Percentiles rank a stretch among this genome's conserved stretches.
These are phyloP conservation scores for Oreocharis arfaki DNA, from an alignment of 2,113 vertebrate genomes.

Conservation along the genomic window DNA sequence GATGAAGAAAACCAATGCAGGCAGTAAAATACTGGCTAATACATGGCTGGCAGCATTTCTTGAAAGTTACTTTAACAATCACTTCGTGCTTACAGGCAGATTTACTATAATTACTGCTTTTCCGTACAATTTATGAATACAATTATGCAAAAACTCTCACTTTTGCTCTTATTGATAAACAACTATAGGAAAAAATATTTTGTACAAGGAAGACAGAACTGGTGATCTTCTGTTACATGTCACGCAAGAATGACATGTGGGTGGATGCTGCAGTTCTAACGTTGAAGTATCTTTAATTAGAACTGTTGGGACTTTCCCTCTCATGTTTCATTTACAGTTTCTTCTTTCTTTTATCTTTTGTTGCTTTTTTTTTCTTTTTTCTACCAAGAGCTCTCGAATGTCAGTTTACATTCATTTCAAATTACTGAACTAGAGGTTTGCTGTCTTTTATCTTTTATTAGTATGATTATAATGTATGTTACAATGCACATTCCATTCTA, in stretches of 20 bases:
- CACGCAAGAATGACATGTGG: constrained; percentile 42
- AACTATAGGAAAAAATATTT: constrained; percentile 2
- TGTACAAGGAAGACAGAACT: not conserved
- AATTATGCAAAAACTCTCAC: not conserved
- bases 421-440: not conserved
- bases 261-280: constrained; percentile 14
- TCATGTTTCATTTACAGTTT: constrained; percentile 1
- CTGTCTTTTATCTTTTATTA: not conserved
- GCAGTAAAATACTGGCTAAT: not conserved
- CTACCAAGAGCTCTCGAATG: not conserved
- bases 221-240: constrained; percentile 29
- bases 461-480: not conserved
- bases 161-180: constrained; percentile 18
- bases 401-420: not conserved
- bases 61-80: not conserved
- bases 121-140: not conserved
- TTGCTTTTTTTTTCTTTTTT: not conserved
- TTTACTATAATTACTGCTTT: not conserved
- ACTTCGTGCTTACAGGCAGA: not conserved
- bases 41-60: not conserved
- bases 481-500: not conserved
- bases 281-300: constrained; percentile 10
- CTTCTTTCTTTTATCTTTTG: not conserved
- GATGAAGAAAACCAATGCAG: not conserved
- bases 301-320: constrained; percentile 32